These are phyloP conservation scores for Trichechus manatus DNA, from an alignment of 2,113 vertebrate genomes.

Conservation along the genomic window DNA sequence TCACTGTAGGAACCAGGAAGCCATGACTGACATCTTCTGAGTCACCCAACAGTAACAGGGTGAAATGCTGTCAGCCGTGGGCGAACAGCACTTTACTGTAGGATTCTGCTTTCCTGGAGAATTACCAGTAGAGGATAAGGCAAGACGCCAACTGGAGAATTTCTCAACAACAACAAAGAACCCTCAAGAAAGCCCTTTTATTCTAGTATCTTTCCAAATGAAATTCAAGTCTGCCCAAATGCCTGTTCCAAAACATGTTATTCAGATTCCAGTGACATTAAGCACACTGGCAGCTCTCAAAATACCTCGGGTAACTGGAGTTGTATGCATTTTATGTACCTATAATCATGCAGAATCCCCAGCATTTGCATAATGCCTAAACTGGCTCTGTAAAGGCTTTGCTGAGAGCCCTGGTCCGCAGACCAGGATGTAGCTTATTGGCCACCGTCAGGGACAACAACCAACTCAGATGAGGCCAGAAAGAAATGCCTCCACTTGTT, in stretches of 20 bases:
- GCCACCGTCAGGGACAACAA: not conserved
- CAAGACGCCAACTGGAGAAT: not conserved
- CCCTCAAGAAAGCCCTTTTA: not conserved
- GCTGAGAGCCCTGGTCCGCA: fast-evolving
- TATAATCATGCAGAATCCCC: not conserved
- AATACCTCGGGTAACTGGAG: not conserved
- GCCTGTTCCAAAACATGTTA: not conserved
- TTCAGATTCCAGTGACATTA: not conserved
- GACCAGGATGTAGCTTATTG: fast-evolving
- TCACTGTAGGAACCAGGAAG: no score
- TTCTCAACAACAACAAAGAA: not conserved
- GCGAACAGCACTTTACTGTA: fast-evolving
- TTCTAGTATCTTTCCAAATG: not conserved
- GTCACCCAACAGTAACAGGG: not conserved
- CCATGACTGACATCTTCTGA: fast-evolving
- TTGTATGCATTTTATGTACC: fast-evolving
- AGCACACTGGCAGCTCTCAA: not conserved
- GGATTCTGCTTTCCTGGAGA: not conserved
- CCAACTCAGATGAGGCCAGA: not conserved
- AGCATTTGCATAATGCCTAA: fast-evolving
- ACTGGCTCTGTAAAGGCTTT: not conserved
- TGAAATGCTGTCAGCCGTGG: not conserved
- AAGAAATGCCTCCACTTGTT: not conserved
- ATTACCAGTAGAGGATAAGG: not conserved
- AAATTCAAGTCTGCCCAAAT: not conserved